These are phyloP conservation scores for Lithophane leautieri DNA, from an alignment of 2,888 invertebrate genomes.

Conservation along the genomic window DNA sequence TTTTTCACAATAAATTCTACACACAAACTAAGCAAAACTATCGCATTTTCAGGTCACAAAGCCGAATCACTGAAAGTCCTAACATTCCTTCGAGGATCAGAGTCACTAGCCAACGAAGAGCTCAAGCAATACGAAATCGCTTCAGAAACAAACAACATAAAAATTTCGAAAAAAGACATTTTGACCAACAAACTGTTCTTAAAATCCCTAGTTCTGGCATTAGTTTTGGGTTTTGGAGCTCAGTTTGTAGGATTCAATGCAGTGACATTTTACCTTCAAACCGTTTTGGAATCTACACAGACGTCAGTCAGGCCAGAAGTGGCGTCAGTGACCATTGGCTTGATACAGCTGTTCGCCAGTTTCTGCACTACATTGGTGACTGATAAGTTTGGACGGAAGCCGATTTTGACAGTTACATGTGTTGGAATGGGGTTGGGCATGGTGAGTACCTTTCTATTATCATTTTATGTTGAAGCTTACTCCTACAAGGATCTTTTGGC, in stretches of 20 bases:
- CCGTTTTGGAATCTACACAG: constrained; percentile 77
- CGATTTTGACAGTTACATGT: constrained; percentile 67
- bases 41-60: constrained; percentile 71
- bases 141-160: constrained; percentile 24
- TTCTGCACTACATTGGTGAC: constrained; percentile 63
- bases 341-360: constrained; percentile 77
- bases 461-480: not conserved
- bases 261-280: constrained; percentile 79
- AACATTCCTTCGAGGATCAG: constrained; percentile 76
- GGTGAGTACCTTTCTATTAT: constrained; percentile 63
- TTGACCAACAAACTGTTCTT: constrained; percentile 53
- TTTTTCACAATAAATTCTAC: too few relatives aligned
- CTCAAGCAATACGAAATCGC: constrained; percentile 74
- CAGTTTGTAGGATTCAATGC: constrained; percentile 78
- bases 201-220: constrained; percentile 47
- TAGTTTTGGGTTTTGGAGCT: constrained; percentile 38
- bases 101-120: constrained; percentile 74
- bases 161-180: constrained; percentile 58
- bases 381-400: constrained; percentile 61
- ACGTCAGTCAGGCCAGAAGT: constrained; percentile 76
- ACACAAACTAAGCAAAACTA: not conserved
- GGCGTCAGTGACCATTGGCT: constrained; percentile 78
- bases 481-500: not conserved
- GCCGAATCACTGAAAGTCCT: constrained; percentile 75
- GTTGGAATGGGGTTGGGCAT: constrained; percentile 73